Evolutionary conservation across 2,888 invertebrate genomes (phyloP).

Genomic region (Stramonita haemastoma): DNA sequence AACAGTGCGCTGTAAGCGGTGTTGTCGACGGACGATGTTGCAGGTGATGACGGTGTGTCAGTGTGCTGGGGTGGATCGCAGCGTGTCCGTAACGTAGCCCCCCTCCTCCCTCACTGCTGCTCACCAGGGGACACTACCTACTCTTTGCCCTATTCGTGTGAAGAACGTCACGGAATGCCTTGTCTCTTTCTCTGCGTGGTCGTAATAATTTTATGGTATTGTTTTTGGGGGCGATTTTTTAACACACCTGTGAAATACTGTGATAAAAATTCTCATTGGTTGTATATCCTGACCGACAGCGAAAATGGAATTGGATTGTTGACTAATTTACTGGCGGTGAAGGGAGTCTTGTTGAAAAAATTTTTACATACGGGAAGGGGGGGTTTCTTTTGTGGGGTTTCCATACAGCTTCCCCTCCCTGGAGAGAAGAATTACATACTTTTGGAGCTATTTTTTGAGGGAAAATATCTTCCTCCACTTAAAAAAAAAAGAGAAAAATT

Average conservation of each 20-base stretch:
- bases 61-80: constrained; percentile 6
- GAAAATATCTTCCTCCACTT: no score
- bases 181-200: neutral
- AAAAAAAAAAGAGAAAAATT: no score
- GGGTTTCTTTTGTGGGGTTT: no score
- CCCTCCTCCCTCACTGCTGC: neutral
- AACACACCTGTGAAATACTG: neutral
- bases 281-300: neutral
- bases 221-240: no score
- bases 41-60: constrained; percentile 29
- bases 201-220: neutral
- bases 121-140: neutral
- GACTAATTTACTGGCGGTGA: no score
- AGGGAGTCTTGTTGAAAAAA: no score
- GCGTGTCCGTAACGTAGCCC: neutral
- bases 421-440: no score
- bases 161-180: constrained; percentile 14
- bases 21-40: neutral
- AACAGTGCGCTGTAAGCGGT: no score
- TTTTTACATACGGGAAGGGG: no score
- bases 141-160: neutral
- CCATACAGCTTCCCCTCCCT: no score
- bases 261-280: neutral
- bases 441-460: no score
- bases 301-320: neutral